Evolutionary conservation across 2,113 vertebrate genomes (phyloP).

Genomic region (Puma concolor): DNA sequence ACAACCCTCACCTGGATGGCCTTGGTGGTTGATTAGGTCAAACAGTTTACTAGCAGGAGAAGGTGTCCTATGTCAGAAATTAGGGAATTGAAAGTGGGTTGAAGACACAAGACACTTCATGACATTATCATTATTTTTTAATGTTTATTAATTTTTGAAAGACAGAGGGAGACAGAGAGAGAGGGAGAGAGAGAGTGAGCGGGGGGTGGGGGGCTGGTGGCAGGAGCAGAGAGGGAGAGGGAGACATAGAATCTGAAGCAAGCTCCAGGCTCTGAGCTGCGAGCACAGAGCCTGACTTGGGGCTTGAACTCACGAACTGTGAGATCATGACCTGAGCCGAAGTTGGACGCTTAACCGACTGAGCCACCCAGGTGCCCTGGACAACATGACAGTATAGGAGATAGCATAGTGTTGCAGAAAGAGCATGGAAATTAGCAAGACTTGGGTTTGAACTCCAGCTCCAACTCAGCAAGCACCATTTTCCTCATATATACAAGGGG

Average conservation of each 20-base stretch:
- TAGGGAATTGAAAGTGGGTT: neutral
- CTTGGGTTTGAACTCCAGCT: neutral
- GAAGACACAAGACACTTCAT: neutral
- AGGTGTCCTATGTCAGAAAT: neutral
- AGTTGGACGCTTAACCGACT: too few species aligned
- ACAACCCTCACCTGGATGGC: neutral
- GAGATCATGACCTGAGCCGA: too few species aligned
- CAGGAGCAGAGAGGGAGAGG: too few species aligned
- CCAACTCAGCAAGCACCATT: neutral
- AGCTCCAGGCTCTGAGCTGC: too few species aligned
- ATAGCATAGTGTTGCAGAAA: neutral
- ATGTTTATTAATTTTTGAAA: too few species aligned
- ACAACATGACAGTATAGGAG: neutral
- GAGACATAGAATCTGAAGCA: too few species aligned
- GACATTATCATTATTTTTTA: neutral
- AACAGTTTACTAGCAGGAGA: neutral
- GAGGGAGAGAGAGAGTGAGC: too few species aligned
- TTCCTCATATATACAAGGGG: neutral
- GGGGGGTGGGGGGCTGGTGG: too few species aligned
- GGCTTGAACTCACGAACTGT: too few species aligned
- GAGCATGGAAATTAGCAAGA: neutral
- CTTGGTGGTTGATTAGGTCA: neutral
- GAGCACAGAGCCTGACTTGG: too few species aligned
- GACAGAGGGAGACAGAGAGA: too few species aligned
- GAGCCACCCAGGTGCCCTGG: neutral